Percentiles rank a stretch among this genome's conserved stretches.
Conservation (phyloP, 2,888 invertebrate genomes). For the Drosophila neonasuta region DNA sequence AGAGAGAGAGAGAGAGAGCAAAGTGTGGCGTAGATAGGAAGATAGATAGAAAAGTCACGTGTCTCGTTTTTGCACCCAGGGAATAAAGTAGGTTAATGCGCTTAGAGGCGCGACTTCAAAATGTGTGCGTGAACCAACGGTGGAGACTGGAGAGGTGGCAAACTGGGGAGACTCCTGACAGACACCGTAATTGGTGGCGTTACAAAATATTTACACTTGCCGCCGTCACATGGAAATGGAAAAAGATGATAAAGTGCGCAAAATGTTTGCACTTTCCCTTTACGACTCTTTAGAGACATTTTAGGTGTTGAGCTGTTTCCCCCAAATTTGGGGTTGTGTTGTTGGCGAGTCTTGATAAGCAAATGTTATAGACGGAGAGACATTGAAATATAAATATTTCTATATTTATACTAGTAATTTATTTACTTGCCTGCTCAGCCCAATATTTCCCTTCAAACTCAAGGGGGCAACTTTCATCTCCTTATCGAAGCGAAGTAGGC, state of each 20-base stretch:
- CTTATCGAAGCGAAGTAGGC: slow-evolving; percentile 30
- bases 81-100: slow-evolving; percentile 70
- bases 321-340: slow-evolving; percentile 3
- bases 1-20: slow-evolving; percentile 10
- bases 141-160: neutral
- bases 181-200: slow-evolving; percentile 74
- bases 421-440: slow-evolving; percentile 24
- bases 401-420: slow-evolving; percentile 47
- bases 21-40: slow-evolving; percentile 9
- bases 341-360: slow-evolving; percentile 63
- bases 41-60: slow-evolving; percentile 51
- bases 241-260: slow-evolving; percentile 78
- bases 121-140: neutral
- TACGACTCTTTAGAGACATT: slow-evolving; percentile 72
- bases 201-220: slow-evolving; percentile 77
- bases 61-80: slow-evolving; percentile 41
- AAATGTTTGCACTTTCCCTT: slow-evolving; percentile 79
- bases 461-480: neutral
- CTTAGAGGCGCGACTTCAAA: slow-evolving; percentile 30
- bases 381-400: slow-evolving; percentile 44
- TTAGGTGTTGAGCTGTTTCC: slow-evolving; percentile 46
- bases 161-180: slow-evolving; percentile 16
- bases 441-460: neutral
- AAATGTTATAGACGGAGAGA: slow-evolving; percentile 23
- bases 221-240: slow-evolving; percentile 68